Evolutionary conservation across 2,888 invertebrate species (phyloP).

Genomic region (Drosophila limbata): DNA sequence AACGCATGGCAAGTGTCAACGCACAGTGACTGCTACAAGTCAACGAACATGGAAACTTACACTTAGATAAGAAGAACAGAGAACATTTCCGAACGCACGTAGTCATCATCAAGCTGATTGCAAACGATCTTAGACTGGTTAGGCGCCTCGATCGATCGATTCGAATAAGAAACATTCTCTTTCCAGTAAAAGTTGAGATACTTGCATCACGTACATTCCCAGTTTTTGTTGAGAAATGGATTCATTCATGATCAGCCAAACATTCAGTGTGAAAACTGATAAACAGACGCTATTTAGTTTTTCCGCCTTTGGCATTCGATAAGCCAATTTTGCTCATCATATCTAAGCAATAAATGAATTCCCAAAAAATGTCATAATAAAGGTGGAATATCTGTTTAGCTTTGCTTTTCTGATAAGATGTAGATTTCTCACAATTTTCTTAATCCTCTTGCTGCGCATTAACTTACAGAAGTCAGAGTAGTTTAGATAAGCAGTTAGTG

Average conservation of each 20-base stretch:
- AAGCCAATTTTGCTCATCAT: not conserved
- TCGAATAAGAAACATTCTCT: constrained; percentile 33
- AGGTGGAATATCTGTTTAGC: not conserved
- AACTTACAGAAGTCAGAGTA: no score
- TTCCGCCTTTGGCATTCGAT: constrained; percentile 9
- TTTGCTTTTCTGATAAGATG: not conserved
- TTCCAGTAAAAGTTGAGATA: not conserved
- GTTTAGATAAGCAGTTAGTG: no score
- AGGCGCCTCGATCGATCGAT: constrained; percentile 53
- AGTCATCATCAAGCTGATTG: constrained; percentile 17
- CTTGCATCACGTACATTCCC: constrained; percentile 53
- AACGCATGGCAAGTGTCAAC: constrained; percentile 37
- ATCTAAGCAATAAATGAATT: not conserved
- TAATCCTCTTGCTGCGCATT: no score
- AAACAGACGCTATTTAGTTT: constrained; percentile 28
- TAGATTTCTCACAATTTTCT: no score
- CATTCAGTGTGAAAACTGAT: constrained; percentile 32
- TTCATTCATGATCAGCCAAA: constrained; percentile 55
- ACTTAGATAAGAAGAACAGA: constrained; percentile 15
- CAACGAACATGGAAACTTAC: constrained; percentile 22
- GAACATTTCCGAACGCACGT: constrained; percentile 37
- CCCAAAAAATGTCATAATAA: not conserved
- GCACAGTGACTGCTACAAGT: constrained; percentile 35
- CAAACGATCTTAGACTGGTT: constrained; percentile 53
- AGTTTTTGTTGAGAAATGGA: constrained; percentile 62